Evolutionary conservation across 2,113 vertebrate species (phyloP).

Genomic region (Macroglossus sobrinus): DNA sequence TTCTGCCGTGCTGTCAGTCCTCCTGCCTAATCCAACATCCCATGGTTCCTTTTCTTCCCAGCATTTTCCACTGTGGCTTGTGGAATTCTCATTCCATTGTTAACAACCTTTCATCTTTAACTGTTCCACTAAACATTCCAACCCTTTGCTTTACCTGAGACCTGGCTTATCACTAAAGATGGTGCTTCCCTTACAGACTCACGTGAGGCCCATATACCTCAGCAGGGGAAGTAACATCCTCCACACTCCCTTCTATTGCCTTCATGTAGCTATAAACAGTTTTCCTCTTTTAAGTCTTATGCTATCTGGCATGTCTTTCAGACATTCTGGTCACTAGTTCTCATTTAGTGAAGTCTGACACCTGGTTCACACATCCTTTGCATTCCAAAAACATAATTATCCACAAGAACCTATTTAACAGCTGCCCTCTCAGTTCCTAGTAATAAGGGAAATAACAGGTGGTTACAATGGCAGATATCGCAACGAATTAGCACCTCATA

Average conservation of each 20-base stretch:
- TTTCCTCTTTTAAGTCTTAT: conserved; percentile 10
- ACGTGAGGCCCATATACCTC: neutral
- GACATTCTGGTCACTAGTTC: neutral
- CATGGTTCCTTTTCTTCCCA: neutral
- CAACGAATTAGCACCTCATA: neutral
- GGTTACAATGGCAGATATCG: neutral
- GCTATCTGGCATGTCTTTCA: neutral
- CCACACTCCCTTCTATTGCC: neutral
- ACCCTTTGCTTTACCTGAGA: neutral
- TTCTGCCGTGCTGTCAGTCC: neutral
- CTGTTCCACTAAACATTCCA: neutral
- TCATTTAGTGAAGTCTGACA: neutral
- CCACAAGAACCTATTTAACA: neutral
- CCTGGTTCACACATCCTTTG: neutral
- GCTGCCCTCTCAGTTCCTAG: neutral
- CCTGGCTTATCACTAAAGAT: neutral
- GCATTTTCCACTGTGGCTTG: neutral
- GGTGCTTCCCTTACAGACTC: neutral
- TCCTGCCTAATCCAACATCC: neutral
- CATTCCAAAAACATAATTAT: neutral
- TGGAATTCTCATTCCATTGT: neutral
- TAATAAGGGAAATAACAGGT: neutral
- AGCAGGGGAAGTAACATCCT: neutral
- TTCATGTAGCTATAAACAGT: neutral
- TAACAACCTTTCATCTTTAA: neutral